A percentile compares a stretch with the other conserved stretches of the same genome.
phyloP scores from a whole-genome alignment of 2,888 invertebrate genomes.

The Capitulum mitella region DNA sequence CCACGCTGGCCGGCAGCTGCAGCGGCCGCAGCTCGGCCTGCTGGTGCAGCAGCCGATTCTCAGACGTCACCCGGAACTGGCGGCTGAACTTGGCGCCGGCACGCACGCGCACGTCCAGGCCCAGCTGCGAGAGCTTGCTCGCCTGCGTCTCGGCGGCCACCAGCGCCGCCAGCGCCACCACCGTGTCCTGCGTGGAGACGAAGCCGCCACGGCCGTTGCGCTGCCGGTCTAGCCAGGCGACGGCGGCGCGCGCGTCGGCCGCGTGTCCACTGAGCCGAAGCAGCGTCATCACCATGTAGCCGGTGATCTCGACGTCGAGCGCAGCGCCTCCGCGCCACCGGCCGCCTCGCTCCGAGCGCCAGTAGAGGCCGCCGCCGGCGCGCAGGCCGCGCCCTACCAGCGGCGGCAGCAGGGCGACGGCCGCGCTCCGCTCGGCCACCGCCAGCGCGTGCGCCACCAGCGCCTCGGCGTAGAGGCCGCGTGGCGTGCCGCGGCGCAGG shows the following conservation, averaged over 20 bases:
- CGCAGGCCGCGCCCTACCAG: neutral
- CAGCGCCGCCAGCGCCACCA: constrained; percentile 30
- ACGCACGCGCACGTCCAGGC: neutral
- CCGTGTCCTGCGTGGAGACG: constrained; percentile 28
- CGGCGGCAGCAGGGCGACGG: neutral
- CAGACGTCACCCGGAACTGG: neutral
- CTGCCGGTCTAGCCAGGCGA: constrained; percentile 65
- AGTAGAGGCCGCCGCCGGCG: neutral
- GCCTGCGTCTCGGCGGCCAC: neutral
- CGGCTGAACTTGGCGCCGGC: neutral
- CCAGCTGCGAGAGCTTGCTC: neutral
- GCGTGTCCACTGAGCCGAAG: constrained; percentile 47
- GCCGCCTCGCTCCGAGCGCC: neutral
- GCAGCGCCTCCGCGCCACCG: constrained; percentile 24
- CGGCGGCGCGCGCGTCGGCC: constrained; percentile 53
- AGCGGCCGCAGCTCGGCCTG: constrained; percentile 17
- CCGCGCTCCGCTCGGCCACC: neutral
- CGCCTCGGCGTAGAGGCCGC: constrained; percentile 1
- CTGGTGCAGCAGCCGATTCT: constrained; percentile 2
- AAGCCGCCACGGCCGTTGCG: constrained; percentile 58
- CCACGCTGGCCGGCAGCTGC: constrained; percentile 14
- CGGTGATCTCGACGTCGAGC: constrained; percentile 55
- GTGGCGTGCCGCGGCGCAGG: neutral
- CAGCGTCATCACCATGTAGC: constrained; percentile 57
- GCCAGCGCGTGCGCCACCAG: neutral